phyloP scores from a whole-genome alignment of 2,797 vertebrate genomes.

The Leuciscus waleckii region DNA sequence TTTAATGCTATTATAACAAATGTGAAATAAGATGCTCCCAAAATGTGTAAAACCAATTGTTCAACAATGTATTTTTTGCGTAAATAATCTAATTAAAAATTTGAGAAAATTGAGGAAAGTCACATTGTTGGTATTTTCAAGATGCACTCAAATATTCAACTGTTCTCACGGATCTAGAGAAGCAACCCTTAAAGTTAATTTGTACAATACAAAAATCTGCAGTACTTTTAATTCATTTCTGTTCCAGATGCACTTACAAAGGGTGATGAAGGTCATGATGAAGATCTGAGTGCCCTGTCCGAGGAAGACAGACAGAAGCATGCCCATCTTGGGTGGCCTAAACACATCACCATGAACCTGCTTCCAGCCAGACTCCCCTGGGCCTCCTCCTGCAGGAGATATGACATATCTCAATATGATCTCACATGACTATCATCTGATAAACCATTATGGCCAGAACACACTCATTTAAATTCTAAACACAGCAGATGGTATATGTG shows the following conservation, averaged over 20 bases:
- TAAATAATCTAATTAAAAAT: background rate
- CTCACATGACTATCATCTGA: background rate
- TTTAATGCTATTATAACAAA: background rate
- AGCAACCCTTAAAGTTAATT: background rate
- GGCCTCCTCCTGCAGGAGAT: slow-evolving; percentile 81
- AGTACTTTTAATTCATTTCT: background rate
- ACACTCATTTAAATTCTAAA: background rate
- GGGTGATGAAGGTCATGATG: slow-evolving; percentile 93
- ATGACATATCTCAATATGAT: background rate
- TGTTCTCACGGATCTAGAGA: background rate
- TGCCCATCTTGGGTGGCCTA: slow-evolving; percentile 86
- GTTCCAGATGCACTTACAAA: slow-evolving; percentile 78
- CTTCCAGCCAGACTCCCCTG: slow-evolving; percentile 93
- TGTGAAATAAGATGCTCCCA: background rate
- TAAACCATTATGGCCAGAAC: background rate
- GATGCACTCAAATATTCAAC: background rate
- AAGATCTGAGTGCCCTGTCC: slow-evolving; percentile 93
- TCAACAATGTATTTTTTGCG: background rate
- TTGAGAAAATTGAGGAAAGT: background rate
- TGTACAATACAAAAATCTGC: background rate
- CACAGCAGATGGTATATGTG: background rate
- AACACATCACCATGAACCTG: slow-evolving; percentile 90
- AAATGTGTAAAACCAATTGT: background rate
- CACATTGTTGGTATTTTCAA: background rate
- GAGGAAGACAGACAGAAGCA: slow-evolving; percentile 90